Conservation (phyloP, 2,888 invertebrate species). For the Sesamia inferens region DNA sequence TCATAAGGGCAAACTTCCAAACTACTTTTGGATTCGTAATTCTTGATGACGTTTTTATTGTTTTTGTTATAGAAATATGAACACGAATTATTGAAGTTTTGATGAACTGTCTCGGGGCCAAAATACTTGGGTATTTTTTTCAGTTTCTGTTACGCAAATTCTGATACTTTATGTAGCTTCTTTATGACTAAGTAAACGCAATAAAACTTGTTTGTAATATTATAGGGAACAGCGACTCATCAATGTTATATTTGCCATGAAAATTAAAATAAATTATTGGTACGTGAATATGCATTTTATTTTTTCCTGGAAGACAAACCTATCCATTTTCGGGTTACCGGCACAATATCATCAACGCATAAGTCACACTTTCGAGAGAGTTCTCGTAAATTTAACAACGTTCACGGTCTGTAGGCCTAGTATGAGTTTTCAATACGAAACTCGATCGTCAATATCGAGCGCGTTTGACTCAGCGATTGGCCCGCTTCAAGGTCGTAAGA, state of each 20-base stretch:
- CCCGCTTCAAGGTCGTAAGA: no score
- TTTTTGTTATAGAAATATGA: not conserved
- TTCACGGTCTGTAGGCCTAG: no score
- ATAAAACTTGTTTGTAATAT: constrained; percentile 50
- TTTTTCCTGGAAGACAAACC: constrained; percentile 21
- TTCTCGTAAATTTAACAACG: no score
- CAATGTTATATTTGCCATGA: constrained; percentile 81
- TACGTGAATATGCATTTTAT: constrained; percentile 56
- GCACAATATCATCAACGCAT: not conserved
- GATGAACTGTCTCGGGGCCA: not conserved
- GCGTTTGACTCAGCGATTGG: no score
- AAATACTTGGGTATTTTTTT: not conserved
- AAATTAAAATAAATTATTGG: constrained; percentile 79
- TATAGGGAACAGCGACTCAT: constrained; percentile 70
- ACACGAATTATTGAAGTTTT: constrained; percentile 1
- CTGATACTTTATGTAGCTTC: not conserved
- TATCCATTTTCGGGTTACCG: not conserved
- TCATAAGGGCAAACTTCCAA: constrained; percentile 9
- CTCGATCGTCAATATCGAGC: no score
- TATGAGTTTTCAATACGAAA: no score
- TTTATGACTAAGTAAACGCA: constrained; percentile 11
- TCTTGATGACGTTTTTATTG: constrained; percentile 6
- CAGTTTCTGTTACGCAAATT: not conserved
- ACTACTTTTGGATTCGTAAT: not conserved
- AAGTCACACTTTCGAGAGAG: not conserved